Percentiles rank a stretch among this genome's conserved stretches.
Conservation (phyloP, 1,140 invertebrate genomes). For the Camponotus floridanus region DNA sequence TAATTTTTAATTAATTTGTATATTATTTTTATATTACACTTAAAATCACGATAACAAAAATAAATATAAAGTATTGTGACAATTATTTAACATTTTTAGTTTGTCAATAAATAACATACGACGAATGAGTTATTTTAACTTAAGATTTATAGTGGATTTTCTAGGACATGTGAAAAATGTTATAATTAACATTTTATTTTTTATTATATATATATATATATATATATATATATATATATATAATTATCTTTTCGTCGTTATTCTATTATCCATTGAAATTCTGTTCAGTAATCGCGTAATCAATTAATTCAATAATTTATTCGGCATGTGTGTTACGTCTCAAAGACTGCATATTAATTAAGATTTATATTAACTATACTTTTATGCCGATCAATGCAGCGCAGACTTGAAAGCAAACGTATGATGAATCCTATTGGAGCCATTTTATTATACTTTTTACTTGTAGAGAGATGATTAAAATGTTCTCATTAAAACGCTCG, state of each 20-base stretch:
- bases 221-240: not conserved
- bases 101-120: too few species aligned
- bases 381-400: not conserved
- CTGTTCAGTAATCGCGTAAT: slow-evolving; percentile 2
- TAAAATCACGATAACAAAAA: too few species aligned
- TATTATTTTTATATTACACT: too few species aligned
- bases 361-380: not conserved
- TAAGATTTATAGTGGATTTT: too few species aligned
- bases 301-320: slow-evolving; percentile 10
- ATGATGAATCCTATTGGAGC: not conserved
- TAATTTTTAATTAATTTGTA: too few species aligned
- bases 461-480: slow-evolving; percentile 31
- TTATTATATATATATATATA: not conserved
- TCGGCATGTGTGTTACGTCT: not conserved
- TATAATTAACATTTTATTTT: too few species aligned
- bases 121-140: too few species aligned
- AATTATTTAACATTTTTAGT: too few species aligned
- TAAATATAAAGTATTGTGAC: too few species aligned
- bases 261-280: slow-evolving; percentile 22
- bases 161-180: too few species aligned
- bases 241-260: not conserved
- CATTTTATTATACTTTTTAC: not conserved
- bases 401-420: not conserved
- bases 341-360: not conserved
- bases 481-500: slow-evolving; percentile 38